A percentile compares a stretch with the other conserved stretches of the same genome.
Evolutionary conservation across 2,797 vertebrate species (phyloP).

Genomic region (Acomys russatus): DNA sequence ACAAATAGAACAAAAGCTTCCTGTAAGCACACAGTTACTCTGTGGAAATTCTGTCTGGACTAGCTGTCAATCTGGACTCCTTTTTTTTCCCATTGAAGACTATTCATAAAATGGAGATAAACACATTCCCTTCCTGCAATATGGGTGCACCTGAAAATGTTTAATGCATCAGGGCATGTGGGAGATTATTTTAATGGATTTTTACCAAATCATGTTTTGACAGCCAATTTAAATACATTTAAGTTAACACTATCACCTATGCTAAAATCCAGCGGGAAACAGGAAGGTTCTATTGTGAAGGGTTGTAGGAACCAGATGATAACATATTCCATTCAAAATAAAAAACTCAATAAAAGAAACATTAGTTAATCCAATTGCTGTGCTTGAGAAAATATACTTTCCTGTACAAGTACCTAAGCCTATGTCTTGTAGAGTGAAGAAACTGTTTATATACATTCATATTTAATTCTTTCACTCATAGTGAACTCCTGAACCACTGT

Average conservation of each 20-base stretch:
- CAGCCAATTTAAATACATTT: slow-evolving; percentile 34
- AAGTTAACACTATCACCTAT: slow-evolving; percentile 55
- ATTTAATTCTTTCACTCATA: slow-evolving; percentile 29
- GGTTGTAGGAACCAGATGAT: slow-evolving; percentile 47
- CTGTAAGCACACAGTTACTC: slow-evolving; percentile 69
- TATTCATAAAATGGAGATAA: slow-evolving; percentile 75
- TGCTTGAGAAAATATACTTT: slow-evolving; percentile 71
- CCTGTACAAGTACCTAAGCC: not conserved
- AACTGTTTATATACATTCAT: not conserved
- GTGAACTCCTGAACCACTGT: slow-evolving; percentile 48
- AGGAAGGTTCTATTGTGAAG: slow-evolving; percentile 62
- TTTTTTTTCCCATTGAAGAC: slow-evolving; percentile 45
- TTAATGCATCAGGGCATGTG: slow-evolving; percentile 57
- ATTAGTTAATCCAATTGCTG: slow-evolving; percentile 69
- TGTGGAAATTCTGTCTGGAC: slow-evolving; percentile 76
- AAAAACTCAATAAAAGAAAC: slow-evolving; percentile 57
- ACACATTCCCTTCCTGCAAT: slow-evolving; percentile 77
- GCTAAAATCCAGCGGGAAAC: slow-evolving; percentile 54
- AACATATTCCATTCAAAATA: slow-evolving; percentile 61
- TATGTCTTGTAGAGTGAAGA: slow-evolving; percentile 25
- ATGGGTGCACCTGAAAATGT: slow-evolving; percentile 72
- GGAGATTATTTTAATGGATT: slow-evolving; percentile 61
- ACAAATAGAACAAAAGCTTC: slow-evolving; percentile 81
- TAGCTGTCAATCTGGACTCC: slow-evolving; percentile 72
- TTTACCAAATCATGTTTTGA: slow-evolving; percentile 60